These are phyloP conservation scores for Bradypus variegatus DNA, from an alignment of 2,797 vertebrate genomes.

Conservation along the genomic window DNA sequence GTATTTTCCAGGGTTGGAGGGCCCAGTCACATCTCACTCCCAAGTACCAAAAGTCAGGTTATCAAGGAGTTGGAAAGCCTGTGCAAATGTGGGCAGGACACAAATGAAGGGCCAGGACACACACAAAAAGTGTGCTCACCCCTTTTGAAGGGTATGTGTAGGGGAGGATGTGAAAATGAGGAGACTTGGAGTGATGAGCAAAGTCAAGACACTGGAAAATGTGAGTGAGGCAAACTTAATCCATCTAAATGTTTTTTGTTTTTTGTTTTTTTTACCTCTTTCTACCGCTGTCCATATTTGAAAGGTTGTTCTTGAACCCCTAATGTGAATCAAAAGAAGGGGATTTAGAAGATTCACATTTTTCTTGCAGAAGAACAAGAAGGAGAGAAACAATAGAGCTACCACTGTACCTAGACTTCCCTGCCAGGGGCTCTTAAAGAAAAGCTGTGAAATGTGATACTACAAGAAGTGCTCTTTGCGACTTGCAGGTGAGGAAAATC, in stretches of 20 bases:
- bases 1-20: slow-evolving; percentile 15
- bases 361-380: not conserved
- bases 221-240: not conserved
- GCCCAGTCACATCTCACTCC: slow-evolving; percentile 3
- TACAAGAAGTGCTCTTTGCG: not conserved
- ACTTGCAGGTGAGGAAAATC: slow-evolving; percentile 20
- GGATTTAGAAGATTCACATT: not conserved
- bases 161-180: not conserved
- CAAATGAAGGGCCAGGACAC: not conserved
- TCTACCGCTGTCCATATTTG: not conserved
- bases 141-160: not conserved
- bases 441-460: not conserved
- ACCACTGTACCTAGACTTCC: not conserved
- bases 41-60: slow-evolving; percentile 14
- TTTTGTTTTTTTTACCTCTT: not conserved
- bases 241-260: not conserved
- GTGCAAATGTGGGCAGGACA: not conserved
- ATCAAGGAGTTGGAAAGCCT: not conserved
- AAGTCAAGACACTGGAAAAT: not conserved
- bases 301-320: not conserved
- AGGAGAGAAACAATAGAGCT: not conserved
- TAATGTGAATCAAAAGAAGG: not conserved
- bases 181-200: not conserved
- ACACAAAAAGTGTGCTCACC: not conserved
- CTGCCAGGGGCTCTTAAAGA: not conserved